Evolutionary conservation across 2,888 invertebrate genomes (phyloP).

Genomic region (Noctuana brunneofusca): DNA sequence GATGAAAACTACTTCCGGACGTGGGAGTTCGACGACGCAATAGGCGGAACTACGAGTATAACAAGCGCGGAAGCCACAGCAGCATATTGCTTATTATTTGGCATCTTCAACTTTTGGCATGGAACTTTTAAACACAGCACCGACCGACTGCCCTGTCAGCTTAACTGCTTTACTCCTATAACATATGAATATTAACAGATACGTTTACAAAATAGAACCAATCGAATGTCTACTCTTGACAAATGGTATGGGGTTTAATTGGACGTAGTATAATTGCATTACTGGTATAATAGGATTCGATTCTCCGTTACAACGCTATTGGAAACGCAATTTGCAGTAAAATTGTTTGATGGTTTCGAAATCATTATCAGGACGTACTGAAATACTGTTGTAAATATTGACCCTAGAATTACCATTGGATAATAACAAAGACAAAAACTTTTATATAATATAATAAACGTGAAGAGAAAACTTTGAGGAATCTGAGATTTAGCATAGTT

Average conservation of each 20-base stretch:
- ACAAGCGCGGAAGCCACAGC: slow-evolving; percentile 53
- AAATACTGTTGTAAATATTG: not conserved
- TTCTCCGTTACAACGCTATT: slow-evolving; percentile 25
- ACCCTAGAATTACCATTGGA: not conserved
- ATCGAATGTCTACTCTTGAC: slow-evolving; percentile 48
- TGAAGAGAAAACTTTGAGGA: too few species aligned
- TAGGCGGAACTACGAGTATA: slow-evolving; percentile 61
- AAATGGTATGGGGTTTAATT: slow-evolving; percentile 46
- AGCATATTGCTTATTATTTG: slow-evolving; percentile 79
- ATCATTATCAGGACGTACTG: not conserved
- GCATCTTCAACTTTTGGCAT: slow-evolving; percentile 80
- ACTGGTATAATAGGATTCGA: slow-evolving; percentile 25
- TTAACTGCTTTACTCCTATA: slow-evolving; percentile 68
- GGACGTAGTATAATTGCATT: slow-evolving; percentile 26
- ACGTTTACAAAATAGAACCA: slow-evolving; percentile 52
- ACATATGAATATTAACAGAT: slow-evolving; percentile 71
- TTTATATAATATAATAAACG: too few species aligned
- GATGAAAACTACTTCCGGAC: slow-evolving; percentile 67
- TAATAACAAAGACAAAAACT: too few species aligned
- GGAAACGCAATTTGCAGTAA: slow-evolving; percentile 33
- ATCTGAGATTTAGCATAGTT: too few species aligned
- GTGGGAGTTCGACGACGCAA: slow-evolving; percentile 61
- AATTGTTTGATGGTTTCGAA: slow-evolving; percentile 28
- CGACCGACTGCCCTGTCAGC: slow-evolving; percentile 64
- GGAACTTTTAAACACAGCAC: slow-evolving; percentile 60